Conservation (phyloP, 2,888 invertebrate species). For the Harpalus rufipes region DNA sequence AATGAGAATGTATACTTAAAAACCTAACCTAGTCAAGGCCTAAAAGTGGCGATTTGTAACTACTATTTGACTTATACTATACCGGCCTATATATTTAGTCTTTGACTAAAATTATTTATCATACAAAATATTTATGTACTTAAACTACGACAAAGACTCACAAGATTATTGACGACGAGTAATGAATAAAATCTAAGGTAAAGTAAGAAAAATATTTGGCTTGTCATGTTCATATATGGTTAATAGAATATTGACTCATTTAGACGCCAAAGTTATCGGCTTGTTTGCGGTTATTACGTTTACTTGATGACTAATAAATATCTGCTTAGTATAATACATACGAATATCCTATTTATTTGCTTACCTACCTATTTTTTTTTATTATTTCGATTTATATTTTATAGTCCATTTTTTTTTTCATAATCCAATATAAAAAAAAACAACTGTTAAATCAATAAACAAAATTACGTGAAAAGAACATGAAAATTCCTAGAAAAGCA, state of each 20-base stretch:
- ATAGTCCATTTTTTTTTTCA: neutral
- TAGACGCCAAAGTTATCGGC: conserved; percentile 50
- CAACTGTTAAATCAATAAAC: too few relatives aligned
- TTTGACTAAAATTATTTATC: neutral
- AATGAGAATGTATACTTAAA: too few relatives aligned
- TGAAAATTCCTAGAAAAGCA: too few relatives aligned
- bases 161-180: neutral
- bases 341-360: neutral
- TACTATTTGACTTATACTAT: neutral
- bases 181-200: neutral
- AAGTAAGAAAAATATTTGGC: conserved; percentile 4
- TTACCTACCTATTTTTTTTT: neutral
- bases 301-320: conserved; percentile 34
- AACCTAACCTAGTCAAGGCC: too few relatives aligned
- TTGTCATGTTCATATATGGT: conserved; percentile 25
- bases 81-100: neutral
- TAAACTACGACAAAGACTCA: neutral
- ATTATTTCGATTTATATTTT: neutral
- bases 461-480: too few relatives aligned
- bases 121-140: neutral
- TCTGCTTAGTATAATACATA: conserved; percentile 1
- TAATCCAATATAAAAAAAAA: neutral
- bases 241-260: neutral
- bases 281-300: conserved; percentile 27
- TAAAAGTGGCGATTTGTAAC: neutral